Base-by-base conservation (phyloP, 1,140 invertebrate genomes). In the Ceratosolen fusciceps region DNA sequence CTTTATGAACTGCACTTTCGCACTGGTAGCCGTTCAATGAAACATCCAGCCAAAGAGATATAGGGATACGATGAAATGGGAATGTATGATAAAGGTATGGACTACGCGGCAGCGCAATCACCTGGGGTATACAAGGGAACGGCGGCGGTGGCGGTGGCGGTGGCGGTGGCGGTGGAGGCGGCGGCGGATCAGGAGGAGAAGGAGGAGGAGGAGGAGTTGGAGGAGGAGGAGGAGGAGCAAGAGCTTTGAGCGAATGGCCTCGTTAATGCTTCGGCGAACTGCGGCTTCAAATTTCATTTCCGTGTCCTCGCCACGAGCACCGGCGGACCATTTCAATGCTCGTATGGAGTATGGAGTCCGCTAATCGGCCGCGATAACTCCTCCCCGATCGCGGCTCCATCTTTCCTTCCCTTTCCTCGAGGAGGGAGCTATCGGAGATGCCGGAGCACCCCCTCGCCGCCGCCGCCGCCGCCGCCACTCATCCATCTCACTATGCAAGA, bases 251-350 rank as follows among this genome's bases (percentile, higher is more conserved):
- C 73, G 82, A 83, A 84, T 84, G 76, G 82, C 79, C 80, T 84
- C 82, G 83, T 83, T 84, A 84, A 84, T 79, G 82, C 79, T 72
- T 80, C 73, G 74, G 73, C 75, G 80, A 82, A 83, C 82, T 82
- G 81, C 62, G 82, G 83, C 80, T 84, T 83, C 83, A 83, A 83
- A 84, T 84, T 84, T 83, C 82, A 84, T 84, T 84, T 84, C 83
- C 83, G 75, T 80, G 71, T 74, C 75, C 77, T 82, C 74, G 77
- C 81, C 77, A 79, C 76, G 58, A 39, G 49, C 65, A 26, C 70
- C n/a, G 24, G 21, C 5, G 80, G 77, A 79, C 75, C 71, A 76
- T 82, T 81, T 82, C 82, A 79, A 82, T 77, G 68, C 78, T 83
- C 80, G 72, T 75, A 62, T 73, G 81, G 74, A 83, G 72, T 75